Base-by-base conservation (phyloP, 1,140 invertebrate genomes). In the Heliconius himera region DNA sequence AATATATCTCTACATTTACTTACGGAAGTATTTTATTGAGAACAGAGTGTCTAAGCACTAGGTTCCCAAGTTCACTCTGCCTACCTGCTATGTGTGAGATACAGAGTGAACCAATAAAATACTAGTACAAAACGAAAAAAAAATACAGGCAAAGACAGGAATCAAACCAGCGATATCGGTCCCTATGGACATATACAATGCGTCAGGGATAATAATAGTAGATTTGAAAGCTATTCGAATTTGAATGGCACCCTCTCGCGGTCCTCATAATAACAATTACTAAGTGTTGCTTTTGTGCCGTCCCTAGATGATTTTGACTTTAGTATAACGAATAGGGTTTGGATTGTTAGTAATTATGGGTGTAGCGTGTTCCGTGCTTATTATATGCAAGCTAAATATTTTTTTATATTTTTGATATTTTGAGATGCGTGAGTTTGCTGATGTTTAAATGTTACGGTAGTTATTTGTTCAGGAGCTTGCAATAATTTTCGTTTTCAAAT, bases 201-300 rank as follows among this genome's bases (percentile, higher is more conserved):
- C 87, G 60, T 82, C 78, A 80, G 87, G 91, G 86, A 92, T 94
- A 94, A 94, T 94, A 93, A 93, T 94, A 94, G 91, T 93, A 94
- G 91, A 93, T 94, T 93, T 93, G 91, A 93, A 90, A 91, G 90
- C 89, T 87, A 94, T 94, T 94, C 93, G 89, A 93, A 94, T 94
- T 91, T 94, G 91, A 94, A 94, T 93, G 87, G 90, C 84, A 87
- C 92, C 93, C 91, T 93, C 91, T 91, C 88, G 92, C 86, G 85
- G 85, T 86, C 83, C 85, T 90, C 89, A 84, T 90, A 94, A 94
- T 93, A 94, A 94, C 91, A 94, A 94, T 93, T 94, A 94, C 91
- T 90, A 91, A 91, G 91, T 93, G 91, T 91, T 88, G 90, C 89
- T 84, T 92, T 93, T 92, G 87, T 91, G 79, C 77, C 77, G 82